Evolutionary conservation across 2,888 invertebrate genomes (phyloP).

Genomic region (Leptinotarsa haldemani): DNA sequence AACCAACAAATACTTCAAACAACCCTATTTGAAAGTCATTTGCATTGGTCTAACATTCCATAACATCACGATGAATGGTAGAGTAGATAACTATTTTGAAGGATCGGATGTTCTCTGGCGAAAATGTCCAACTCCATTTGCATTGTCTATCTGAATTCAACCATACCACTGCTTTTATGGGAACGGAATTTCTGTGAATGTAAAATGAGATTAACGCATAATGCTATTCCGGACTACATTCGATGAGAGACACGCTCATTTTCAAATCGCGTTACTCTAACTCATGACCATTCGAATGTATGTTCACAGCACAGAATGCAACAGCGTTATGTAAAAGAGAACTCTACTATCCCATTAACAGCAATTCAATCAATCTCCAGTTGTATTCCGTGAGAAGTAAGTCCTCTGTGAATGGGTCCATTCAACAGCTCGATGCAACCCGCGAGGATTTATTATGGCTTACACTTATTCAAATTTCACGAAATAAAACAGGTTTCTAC

Average conservation of each 20-base stretch:
- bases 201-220: neutral
- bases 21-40: no score
- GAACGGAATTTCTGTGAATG: neutral
- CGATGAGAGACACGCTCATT: neutral
- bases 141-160: neutral
- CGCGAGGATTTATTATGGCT: no score
- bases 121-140: neutral
- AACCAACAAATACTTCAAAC: no score
- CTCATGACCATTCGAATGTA: neutral
- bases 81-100: neutral
- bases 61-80: neutral
- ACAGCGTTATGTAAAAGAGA: no score
- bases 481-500: no score
- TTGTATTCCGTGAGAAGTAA: no score
- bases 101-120: neutral
- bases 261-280: neutral
- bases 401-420: no score
- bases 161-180: neutral
- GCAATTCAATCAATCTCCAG: no score
- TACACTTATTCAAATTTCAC: no score
- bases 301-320: neutral
- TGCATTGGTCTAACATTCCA: neutral
- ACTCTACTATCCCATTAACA: no score
- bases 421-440: no score
- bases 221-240: neutral